Evolutionary conservation across 2,888 invertebrate genomes (phyloP).

Genomic region (Microctonus hyperodae): DNA sequence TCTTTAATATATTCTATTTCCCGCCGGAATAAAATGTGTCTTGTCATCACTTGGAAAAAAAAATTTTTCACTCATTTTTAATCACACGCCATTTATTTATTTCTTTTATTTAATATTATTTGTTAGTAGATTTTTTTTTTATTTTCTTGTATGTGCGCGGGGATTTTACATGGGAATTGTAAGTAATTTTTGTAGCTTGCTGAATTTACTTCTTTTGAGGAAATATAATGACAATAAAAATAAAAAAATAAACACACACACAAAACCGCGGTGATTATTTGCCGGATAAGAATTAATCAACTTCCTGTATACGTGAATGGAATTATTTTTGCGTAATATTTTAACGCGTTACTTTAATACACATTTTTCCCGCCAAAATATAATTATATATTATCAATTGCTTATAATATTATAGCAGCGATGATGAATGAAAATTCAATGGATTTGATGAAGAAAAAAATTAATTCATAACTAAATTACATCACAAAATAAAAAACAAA

Average conservation of each 20-base stretch:
- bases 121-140: too few relatives aligned
- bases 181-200: neutral
- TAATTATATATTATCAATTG: too few relatives aligned
- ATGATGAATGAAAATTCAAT: too few relatives aligned
- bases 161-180: neutral
- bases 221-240: neutral
- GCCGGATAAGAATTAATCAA: neutral
- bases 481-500: conserved; percentile 8
- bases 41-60: too few relatives aligned
- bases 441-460: neutral
- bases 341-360: neutral
- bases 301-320: neutral
- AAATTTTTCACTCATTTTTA: neutral
- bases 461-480: too few relatives aligned
- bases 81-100: neutral
- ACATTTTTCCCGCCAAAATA: neutral
- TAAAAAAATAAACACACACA: neutral
- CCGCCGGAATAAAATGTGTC: too few relatives aligned
- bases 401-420: too few relatives aligned
- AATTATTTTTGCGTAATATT: neutral
- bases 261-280: neutral
- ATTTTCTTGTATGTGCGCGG: neutral
- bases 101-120: too few relatives aligned
- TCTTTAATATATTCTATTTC: too few relatives aligned
- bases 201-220: neutral